A percentile compares a stretch with the other conserved stretches of the same genome.
phyloP scores from a whole-genome alignment of 2,113 vertebrate species.

The Passerina amoena region DNA sequence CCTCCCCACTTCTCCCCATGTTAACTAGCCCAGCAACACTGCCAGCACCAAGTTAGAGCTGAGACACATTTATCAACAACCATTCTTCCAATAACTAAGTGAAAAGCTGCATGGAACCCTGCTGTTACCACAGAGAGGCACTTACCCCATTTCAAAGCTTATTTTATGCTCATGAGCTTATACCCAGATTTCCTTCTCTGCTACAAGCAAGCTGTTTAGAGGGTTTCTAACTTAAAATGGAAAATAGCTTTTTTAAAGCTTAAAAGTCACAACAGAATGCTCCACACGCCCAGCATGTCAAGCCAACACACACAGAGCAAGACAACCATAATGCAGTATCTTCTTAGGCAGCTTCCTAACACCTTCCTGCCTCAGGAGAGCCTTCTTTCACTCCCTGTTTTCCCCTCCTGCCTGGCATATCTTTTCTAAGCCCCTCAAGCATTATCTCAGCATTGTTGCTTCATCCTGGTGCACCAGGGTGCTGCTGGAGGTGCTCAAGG shows the following conservation, averaged over 20 bases:
- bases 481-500: not conserved
- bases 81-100: not conserved
- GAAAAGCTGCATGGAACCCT: not conserved
- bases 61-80: not conserved
- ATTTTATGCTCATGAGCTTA: constrained; percentile 24
- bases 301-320: not conserved
- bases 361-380: not conserved
- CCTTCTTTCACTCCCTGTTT: not conserved
- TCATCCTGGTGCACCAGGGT: not conserved
- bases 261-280: not conserved
- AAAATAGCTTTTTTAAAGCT: not conserved
- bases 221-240: constrained; percentile 5
- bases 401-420: not conserved
- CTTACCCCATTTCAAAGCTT: not conserved
- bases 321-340: not conserved
- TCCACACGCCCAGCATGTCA: not conserved
- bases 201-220: constrained; percentile 35
- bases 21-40: not conserved
- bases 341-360: not conserved
- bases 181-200: not conserved
- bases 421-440: not conserved
- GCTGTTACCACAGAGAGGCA: not conserved
- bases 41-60: not conserved
- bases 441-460: not conserved
- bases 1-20: not conserved